A percentile compares a stretch with the other conserved stretches of the same genome.
phyloP scores from a whole-genome alignment of 35 echinoderm and acorn worm genomes.

The Hemicentrotus pulcherrimus region DNA sequence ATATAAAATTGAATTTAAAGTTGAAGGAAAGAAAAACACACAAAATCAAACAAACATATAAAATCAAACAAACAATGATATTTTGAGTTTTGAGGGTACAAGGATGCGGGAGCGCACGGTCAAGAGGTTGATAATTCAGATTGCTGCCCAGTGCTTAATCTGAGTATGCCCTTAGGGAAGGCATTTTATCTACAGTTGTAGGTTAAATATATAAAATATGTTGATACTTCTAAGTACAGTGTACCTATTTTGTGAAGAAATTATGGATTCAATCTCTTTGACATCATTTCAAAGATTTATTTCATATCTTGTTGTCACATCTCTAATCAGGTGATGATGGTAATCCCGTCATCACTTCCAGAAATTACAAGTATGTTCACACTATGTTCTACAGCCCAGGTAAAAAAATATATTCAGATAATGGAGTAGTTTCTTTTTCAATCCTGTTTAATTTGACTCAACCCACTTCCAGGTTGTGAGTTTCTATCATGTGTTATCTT shows the following conservation, averaged over 20 bases:
- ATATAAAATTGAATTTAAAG: neutral
- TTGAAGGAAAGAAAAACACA: too few species aligned
- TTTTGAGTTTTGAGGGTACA: too few species aligned
- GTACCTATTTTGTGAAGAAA: too few species aligned
- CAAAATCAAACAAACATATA: too few species aligned
- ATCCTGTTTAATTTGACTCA: neutral
- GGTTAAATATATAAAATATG: neutral
- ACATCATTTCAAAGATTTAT: too few species aligned
- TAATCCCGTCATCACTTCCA: neutral
- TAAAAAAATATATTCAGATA: too few species aligned
- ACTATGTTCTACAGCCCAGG: neutral
- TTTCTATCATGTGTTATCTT: neutral
- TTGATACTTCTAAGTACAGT: too few species aligned
- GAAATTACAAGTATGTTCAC: neutral
- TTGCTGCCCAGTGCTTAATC: neutral
- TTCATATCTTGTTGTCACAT: too few species aligned
- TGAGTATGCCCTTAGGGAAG: neutral
- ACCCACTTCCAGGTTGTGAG: neutral
- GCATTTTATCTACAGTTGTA: neutral
- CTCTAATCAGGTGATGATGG: too few species aligned
- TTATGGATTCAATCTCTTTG: too few species aligned
- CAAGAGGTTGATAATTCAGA: neutral
- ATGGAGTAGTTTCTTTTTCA: neutral
- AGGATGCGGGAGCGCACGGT: too few species aligned
- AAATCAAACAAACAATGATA: too few species aligned